phyloP scores from a whole-genome alignment of 2,888 invertebrate genomes.

The Zeuzera pyrina region DNA sequence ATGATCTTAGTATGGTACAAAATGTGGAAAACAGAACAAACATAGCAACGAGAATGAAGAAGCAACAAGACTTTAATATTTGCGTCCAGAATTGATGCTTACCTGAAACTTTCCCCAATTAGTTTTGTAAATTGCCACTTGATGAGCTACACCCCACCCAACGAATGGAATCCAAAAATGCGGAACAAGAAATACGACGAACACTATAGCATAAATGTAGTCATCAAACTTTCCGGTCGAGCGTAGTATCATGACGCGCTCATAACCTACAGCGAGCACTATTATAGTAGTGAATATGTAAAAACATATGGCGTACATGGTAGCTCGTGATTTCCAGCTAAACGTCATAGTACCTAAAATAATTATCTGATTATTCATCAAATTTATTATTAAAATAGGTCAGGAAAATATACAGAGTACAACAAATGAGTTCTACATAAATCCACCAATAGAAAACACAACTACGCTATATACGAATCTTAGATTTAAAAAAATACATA shows the following conservation, averaged over 20 bases:
- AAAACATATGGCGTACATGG: slow-evolving; percentile 77
- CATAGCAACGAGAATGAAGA: too few relatives aligned
- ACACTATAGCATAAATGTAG: slow-evolving; percentile 79
- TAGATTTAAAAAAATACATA: too few relatives aligned
- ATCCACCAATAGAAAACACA: too few relatives aligned
- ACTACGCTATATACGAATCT: too few relatives aligned
- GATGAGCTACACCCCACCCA: slow-evolving; percentile 79
- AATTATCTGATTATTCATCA: neutral
- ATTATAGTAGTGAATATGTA: slow-evolving; percentile 72
- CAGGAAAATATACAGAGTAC: too few relatives aligned
- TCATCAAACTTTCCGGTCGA: slow-evolving; percentile 78
- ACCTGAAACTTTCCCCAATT: slow-evolving; percentile 80
- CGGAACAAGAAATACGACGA: slow-evolving; percentile 77
- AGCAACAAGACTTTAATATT: too few relatives aligned
- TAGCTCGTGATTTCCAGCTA: slow-evolving; percentile 75
- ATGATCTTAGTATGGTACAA: too few relatives aligned
- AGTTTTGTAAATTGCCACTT: slow-evolving; percentile 80
- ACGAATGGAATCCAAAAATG: slow-evolving; percentile 81
- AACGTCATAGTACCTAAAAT: slow-evolving; percentile 72
- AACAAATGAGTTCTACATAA: too few relatives aligned
- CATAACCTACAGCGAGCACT: slow-evolving; percentile 75
- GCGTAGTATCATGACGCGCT: slow-evolving; percentile 73
- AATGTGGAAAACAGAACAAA: too few relatives aligned
- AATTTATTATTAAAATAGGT: too few relatives aligned
- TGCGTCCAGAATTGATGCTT: too few relatives aligned